A percentile compares a stretch with the other conserved stretches of the same genome.
Evolutionary conservation across 2,113 vertebrate species (phyloP).

Genomic region (Dissostichus mawsoni): DNA sequence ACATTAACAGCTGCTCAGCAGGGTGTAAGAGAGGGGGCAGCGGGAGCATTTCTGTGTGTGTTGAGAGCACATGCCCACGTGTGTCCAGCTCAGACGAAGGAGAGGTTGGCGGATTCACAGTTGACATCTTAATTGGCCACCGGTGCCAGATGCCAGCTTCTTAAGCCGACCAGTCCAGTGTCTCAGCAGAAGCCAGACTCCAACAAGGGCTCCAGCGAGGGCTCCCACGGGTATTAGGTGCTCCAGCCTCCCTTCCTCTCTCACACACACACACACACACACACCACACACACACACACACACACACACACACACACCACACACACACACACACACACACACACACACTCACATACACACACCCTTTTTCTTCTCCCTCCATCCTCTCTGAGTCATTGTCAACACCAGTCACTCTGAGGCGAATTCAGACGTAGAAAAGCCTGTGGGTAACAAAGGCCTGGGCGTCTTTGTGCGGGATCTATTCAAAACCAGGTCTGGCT

Average conservation of each 20-base stretch:
- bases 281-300: constrained; percentile 6
- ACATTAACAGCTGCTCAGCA: constrained; percentile 66
- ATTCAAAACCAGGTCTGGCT: constrained; percentile 53
- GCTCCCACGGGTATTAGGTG: constrained; percentile 81
- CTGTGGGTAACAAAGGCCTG: constrained; percentile 43
- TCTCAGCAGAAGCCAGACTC: constrained; percentile 43
- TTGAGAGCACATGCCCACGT: not conserved
- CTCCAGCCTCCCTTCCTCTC: constrained; percentile 35
- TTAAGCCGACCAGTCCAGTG: constrained; percentile 21
- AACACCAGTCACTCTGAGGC: constrained; percentile 67
- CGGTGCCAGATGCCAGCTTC: constrained; percentile 43
- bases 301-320: constrained; percentile 5
- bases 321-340: constrained; percentile 11
- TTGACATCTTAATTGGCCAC: constrained; percentile 63
- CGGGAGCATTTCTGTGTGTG: not conserved
- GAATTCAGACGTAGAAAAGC: constrained; percentile 56
- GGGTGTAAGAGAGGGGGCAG: constrained; percentile 33
- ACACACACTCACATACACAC: constrained; percentile 19
- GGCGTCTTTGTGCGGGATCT: constrained; percentile 57
- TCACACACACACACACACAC: constrained; percentile 17
- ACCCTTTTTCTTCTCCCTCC: constrained; percentile 40
- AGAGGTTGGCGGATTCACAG: constrained; percentile 29
- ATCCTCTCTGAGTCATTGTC: constrained; percentile 69
- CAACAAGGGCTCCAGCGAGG: constrained; percentile 41
- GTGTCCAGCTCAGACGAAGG: constrained; percentile 34